A percentile compares a stretch with the other conserved stretches of the same genome.
These are phyloP conservation scores for Rutilus rutilus DNA, from an alignment of 2,113 vertebrate genomes.

Conservation along the genomic window DNA sequence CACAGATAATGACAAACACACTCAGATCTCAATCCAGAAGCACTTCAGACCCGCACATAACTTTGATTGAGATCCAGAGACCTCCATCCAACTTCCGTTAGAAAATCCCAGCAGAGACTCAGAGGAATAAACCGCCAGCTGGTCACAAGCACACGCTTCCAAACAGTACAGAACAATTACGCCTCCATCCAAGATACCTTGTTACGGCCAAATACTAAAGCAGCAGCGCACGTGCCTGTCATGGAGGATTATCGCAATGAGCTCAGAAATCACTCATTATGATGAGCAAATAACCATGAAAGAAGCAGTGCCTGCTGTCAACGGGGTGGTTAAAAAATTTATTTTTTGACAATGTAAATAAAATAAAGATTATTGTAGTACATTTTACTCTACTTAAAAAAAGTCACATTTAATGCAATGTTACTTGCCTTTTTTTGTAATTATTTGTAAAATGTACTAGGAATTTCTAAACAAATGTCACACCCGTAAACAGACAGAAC, in stretches of 20 bases:
- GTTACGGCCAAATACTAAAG: not conserved
- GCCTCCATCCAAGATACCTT: not conserved
- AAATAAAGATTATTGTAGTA: not conserved
- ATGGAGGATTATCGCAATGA: not conserved
- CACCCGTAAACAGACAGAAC: too few species aligned
- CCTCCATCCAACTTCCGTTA: slow-evolving; percentile 5
- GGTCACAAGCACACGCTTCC: not conserved
- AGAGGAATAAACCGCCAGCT: slow-evolving; percentile 21
- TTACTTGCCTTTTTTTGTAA: too few species aligned
- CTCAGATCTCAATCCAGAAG: slow-evolving; percentile 18
- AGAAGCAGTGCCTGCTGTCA: not conserved
- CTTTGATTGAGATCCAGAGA: slow-evolving; percentile 17
- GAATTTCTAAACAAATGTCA: too few species aligned
- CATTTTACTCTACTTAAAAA: too few species aligned
- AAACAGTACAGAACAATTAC: not conserved
- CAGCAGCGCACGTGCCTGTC: not conserved
- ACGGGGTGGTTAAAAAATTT: not conserved
- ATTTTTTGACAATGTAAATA: not conserved
- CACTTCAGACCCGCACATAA: not conserved
- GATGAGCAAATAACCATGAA: not conserved
- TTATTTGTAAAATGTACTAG: too few species aligned
- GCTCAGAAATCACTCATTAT: not conserved
- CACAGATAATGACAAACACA: not conserved
- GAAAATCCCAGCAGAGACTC: slow-evolving; percentile 7
- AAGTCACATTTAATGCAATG: too few species aligned